These are phyloP conservation scores for Toxotes jaculatrix DNA, from an alignment of 2,113 vertebrate species.

Conservation along the genomic window DNA sequence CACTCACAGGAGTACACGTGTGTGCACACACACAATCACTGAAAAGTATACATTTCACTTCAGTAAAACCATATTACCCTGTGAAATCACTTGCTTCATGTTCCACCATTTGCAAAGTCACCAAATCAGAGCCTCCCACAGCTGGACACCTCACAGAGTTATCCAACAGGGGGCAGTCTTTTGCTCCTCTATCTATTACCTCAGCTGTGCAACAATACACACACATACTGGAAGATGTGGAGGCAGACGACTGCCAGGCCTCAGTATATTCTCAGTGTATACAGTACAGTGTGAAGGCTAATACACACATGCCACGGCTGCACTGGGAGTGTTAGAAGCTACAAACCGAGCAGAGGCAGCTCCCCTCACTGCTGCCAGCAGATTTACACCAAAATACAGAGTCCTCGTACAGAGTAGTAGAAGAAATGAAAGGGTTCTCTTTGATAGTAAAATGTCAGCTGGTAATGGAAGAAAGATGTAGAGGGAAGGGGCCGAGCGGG, in stretches of 20 bases:
- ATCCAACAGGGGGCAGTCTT: conserved; percentile 81
- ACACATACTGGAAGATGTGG: not conserved
- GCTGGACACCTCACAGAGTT: conserved; percentile 17
- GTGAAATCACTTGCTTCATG: not conserved
- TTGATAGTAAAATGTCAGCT: not conserved
- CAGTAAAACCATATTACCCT: not conserved
- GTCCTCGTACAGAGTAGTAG: not conserved
- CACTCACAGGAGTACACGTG: not conserved
- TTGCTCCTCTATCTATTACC: conserved; percentile 55
- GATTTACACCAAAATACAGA: not conserved
- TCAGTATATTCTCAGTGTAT: conserved; percentile 6
- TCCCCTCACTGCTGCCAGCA: not conserved
- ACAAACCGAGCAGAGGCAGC: not conserved
- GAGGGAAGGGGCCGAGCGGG: not conserved
- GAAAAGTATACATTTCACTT: not conserved
- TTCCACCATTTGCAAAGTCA: conserved; percentile 46
- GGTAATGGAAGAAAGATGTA: not conserved
- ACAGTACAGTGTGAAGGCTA: not conserved
- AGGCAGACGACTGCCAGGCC: not conserved
- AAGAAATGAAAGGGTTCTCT: not conserved
- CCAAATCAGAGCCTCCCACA: conserved; percentile 16
- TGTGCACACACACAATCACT: not conserved
- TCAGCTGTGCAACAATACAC: conserved; percentile 13
- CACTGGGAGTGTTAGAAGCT: not conserved
- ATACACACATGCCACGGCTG: conserved; percentile 15